These are phyloP conservation scores for Drosophila persimilis DNA, from an alignment of 1,140 invertebrate genomes.

Conservation along the genomic window DNA sequence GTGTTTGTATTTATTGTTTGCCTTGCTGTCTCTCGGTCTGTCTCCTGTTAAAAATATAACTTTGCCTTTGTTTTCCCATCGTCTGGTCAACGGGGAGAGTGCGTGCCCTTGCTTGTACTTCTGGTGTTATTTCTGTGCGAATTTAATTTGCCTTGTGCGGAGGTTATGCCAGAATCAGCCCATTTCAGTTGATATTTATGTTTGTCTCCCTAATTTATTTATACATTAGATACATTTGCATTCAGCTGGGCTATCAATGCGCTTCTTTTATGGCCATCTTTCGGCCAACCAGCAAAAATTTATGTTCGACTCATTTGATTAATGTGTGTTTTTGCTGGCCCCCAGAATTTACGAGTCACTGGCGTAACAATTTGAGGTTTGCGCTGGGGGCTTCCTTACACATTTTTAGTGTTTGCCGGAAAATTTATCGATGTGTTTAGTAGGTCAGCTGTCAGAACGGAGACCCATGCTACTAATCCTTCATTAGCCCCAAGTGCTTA, in stretches of 20 bases:
- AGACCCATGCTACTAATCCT: constrained; percentile 23
- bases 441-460: constrained; percentile 42
- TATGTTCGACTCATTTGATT: constrained; percentile 70
- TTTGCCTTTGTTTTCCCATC: constrained; percentile 43
- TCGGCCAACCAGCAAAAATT: constrained; percentile 50
- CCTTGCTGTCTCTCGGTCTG: constrained; percentile 9
- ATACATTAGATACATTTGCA: constrained; percentile 39
- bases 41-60: constrained; percentile 11
- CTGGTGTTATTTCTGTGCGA: constrained; percentile 45
- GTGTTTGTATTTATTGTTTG: constrained; percentile 69
- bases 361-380: constrained; percentile 48
- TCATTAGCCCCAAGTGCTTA: constrained; percentile 8
- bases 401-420: constrained; percentile 5
- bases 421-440: constrained; percentile 61
- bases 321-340: constrained; percentile 45
- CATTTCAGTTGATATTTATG: constrained; percentile 49
- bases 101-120: constrained; percentile 16
- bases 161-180: constrained; percentile 39
- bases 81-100: constrained; percentile 34
- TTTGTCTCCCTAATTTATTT: constrained; percentile 53
- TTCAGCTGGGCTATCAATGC: constrained; percentile 40
- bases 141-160: constrained; percentile 45
- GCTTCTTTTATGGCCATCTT: constrained; percentile 43
- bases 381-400: constrained; percentile 2
- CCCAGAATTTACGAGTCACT: constrained; percentile 47